Base-by-base conservation (phyloP, 1,140 invertebrate genomes). In the Stegodyphus mimosarum region DNA sequence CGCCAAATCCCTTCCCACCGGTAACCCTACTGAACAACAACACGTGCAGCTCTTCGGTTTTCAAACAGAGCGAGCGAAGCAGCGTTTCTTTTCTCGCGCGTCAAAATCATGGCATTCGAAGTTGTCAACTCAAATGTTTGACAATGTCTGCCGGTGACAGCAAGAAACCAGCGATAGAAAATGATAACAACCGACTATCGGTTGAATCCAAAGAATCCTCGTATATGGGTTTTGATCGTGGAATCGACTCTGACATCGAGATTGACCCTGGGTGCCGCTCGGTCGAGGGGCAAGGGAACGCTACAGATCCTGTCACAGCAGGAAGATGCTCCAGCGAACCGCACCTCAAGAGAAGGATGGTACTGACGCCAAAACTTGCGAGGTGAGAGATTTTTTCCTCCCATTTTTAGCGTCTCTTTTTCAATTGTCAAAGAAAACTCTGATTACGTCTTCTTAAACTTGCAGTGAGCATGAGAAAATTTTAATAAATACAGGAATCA, bases 181-280 rank as follows among this genome's bases (percentile, higher is more conserved):
- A n/a, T 53, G 69, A 71, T 33, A 66, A 66, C 52, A 74, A 74
- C 18, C 74, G 74, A 13, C 17, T 76, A 48, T 95, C 95, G 49
- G 95, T 94, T 89, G 95, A 95, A 91, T 96, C 95, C 9, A 92
- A 95, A 76, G 95, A 96, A 90, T 95, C 94, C 52, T 96, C 95
- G 90, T 96, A 96, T 89, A 95, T 96, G 95, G 95, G 95, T 90
- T 95, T 96, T 89, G 95, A 95, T 88, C 92, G 92, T 90, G 95
- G 95, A 49, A 96, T 96, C 88, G 95, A 96, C 90, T 96, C 95
- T 33, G 95, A 96, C 89, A 96, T 96, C 88, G 95, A 96, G 89
- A 95, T 95, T 90, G 94, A 95, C 88, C 18, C 71, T 33, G 49
- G 17, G n/a, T 60, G 66, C 13, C 10, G 66, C 49, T 7, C 7